These are phyloP conservation scores for Calvadosia cruxmelitensis DNA, from an alignment of 30 jellyfish, hydroid and myxozoan genomes.

Conservation along the genomic window DNA sequence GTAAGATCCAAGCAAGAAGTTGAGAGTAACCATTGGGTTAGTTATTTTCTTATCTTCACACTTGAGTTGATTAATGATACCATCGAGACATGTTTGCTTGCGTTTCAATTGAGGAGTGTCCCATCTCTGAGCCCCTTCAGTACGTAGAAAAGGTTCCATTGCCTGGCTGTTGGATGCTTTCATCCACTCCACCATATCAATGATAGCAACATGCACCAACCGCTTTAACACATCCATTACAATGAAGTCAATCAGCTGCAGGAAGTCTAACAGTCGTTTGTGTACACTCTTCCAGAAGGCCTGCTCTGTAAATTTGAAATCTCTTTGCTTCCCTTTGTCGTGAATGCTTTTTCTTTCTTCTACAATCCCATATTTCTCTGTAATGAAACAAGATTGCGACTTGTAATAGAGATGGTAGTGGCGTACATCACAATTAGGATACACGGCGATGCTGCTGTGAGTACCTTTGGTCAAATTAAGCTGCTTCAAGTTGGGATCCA, in stretches of 20 bases:
- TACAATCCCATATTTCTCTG: slow-evolving; percentile 45
- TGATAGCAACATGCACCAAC: slow-evolving; percentile 25
- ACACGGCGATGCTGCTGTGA: too few relatives aligned
- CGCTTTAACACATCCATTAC: slow-evolving; percentile 45
- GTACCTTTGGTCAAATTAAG: not conserved
- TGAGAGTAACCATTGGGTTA: not conserved
- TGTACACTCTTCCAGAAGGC: slow-evolving; percentile 35
- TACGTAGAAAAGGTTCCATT: slow-evolving; percentile 19
- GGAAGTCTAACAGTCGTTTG: slow-evolving; percentile 23
- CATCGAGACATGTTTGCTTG: not conserved
- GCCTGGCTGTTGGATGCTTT: slow-evolving; percentile 26
- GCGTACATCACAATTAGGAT: too few relatives aligned
- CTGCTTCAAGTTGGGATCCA: not conserved
- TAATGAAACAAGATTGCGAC: too few relatives aligned
- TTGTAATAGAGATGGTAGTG: too few relatives aligned
- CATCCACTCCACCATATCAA: slow-evolving; percentile 22
- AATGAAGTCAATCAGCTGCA: slow-evolving; percentile 50
- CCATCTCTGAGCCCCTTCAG: not conserved
- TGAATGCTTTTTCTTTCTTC: slow-evolving; percentile 4
- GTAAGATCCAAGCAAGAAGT: not conserved
- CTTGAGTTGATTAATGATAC: too few relatives aligned
- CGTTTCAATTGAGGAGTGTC: not conserved
- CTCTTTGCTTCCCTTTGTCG: slow-evolving; percentile 6
- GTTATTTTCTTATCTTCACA: not conserved
- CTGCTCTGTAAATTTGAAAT: slow-evolving; percentile 30